Conservation (phyloP, 2,888 invertebrate species). For the Dryomyza anilis region DNA sequence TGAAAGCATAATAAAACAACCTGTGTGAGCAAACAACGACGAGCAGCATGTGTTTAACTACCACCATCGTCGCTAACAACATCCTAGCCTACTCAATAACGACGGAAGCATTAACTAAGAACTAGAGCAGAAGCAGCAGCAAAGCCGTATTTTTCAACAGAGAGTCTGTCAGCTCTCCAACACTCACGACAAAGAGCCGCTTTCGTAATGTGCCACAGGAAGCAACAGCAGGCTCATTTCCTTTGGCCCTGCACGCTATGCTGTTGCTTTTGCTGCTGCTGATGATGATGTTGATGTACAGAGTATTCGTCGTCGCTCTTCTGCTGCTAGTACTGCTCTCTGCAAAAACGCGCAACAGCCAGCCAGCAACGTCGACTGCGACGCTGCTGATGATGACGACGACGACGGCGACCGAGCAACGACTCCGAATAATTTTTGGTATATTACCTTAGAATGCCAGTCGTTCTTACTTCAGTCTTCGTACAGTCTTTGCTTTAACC, state of each 20-base stretch:
- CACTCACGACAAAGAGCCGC: not conserved
- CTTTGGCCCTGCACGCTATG: not conserved
- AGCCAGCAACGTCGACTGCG: constrained; percentile 9
- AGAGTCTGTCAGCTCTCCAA: not conserved
- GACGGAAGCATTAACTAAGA: not conserved
- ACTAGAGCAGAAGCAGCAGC: not conserved
- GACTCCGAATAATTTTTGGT: constrained; percentile 61
- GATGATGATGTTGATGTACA: not conserved
- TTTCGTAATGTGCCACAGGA: not conserved
- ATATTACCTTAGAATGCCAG: constrained; percentile 62
- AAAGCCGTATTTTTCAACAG: too few species aligned
- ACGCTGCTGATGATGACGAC: constrained; percentile 7
- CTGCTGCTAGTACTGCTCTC: too few species aligned
- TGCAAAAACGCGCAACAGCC: not conserved
- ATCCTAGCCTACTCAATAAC: not conserved
- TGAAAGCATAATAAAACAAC: constrained; percentile 3
- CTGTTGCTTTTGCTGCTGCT: too few species aligned
- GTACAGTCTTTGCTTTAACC: constrained; percentile 64
- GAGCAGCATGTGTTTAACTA: too few species aligned
- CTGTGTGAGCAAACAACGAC: not conserved
- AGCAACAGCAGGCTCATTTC: not conserved
- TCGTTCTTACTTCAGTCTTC: constrained; percentile 63
- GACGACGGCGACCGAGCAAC: constrained; percentile 24
- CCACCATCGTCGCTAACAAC: not conserved
- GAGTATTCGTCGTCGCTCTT: not conserved